Evolutionary conservation across 2,113 vertebrate species (phyloP).

Genomic region (Callospermophilus lateralis): DNA sequence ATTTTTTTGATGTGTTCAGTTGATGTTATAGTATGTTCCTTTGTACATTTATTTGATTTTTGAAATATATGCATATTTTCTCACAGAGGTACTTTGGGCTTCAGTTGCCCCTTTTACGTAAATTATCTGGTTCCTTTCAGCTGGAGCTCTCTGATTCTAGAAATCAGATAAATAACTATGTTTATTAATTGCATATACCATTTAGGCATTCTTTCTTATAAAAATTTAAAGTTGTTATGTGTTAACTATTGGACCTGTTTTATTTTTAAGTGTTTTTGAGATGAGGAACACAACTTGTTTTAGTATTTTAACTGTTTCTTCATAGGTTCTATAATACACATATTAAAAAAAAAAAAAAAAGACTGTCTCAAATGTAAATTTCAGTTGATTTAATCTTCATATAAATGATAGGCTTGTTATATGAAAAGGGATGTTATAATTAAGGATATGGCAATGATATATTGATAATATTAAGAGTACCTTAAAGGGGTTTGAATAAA

Average conservation of each 20-base stretch:
- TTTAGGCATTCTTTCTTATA: conserved; percentile 39
- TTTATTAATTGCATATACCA: neutral
- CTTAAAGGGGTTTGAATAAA: conserved; percentile 25
- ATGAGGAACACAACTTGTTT: neutral
- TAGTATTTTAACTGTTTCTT: conserved; percentile 29
- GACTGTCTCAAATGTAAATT: neutral
- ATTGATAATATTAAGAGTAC: conserved; percentile 25
- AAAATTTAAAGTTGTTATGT: conserved; percentile 44
- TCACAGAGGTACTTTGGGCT: neutral
- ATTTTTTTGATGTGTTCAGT: neutral
- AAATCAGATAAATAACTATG: neutral
- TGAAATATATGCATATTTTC: conserved; percentile 13
- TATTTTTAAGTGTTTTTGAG: conserved; percentile 34
- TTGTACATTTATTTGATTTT: conserved; percentile 45
- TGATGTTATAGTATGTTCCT: neutral
- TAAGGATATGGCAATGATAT: neutral
- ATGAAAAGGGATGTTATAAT: conserved; percentile 2
- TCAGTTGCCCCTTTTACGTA: neutral
- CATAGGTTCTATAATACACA: neutral
- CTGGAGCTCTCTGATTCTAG: conserved; percentile 6
- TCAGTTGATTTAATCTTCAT: conserved; percentile 24
- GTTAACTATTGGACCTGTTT: conserved; percentile 25
- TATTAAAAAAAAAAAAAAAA: conserved; percentile 18
- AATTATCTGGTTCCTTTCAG: neutral
- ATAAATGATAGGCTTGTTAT: conserved; percentile 7